Conservation (phyloP, 1,140 invertebrate genomes). For the Leptoteleia sp. region DNA sequence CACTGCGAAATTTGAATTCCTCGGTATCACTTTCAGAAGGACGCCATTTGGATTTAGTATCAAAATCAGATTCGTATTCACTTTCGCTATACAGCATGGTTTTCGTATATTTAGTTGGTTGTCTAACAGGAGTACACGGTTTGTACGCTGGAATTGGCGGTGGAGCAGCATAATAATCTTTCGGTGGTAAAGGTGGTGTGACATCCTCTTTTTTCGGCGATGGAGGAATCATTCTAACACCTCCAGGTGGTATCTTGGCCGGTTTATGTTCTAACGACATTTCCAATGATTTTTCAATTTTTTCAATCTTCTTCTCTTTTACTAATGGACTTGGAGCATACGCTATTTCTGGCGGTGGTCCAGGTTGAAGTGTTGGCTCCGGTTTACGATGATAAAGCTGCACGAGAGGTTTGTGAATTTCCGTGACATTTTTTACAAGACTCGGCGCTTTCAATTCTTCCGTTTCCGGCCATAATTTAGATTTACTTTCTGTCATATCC, state of each 20-base stretch:
- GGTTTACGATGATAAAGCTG: conserved; percentile 68
- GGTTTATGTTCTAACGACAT: conserved; percentile 82
- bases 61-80: conserved; percentile 88
- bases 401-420: conserved; percentile 64
- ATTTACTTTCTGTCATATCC: conserved; percentile 70
- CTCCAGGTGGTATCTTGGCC: conserved; percentile 81
- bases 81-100: conserved; percentile 83
- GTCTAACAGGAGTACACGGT: conserved; percentile 79
- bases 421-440: conserved; percentile 79
- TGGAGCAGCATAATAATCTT: conserved; percentile 73
- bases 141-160: conserved; percentile 39
- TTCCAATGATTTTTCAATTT: conserved; percentile 83
- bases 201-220: conserved; percentile 71
- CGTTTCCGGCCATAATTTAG: conserved; percentile 75
- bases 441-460: conserved; percentile 81
- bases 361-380: conserved; percentile 81
- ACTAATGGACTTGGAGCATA: conserved; percentile 80
- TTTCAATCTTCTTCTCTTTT: conserved; percentile 82
- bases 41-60: conserved; percentile 83
- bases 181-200: conserved; percentile 77
- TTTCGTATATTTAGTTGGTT: conserved; percentile 83
- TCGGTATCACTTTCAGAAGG: conserved; percentile 86
- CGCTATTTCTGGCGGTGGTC: conserved; percentile 85
- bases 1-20: conserved; percentile 82
- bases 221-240: conserved; percentile 80